phyloP scores from a whole-genome alignment of 2,113 vertebrate species.

The Petromus typicus region DNA sequence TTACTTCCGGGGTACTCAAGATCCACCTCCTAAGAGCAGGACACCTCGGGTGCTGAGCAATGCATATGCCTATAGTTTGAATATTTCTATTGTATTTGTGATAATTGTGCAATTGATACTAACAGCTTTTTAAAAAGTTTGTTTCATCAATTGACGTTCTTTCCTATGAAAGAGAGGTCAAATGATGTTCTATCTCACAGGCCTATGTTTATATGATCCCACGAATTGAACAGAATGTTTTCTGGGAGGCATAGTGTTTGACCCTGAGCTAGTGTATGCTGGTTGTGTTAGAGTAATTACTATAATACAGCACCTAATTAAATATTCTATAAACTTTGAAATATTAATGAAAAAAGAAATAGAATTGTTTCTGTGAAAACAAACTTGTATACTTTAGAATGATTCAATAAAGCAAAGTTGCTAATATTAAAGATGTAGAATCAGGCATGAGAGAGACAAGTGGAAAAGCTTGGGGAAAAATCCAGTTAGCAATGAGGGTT shows the following conservation, averaged over 20 bases:
- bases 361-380: constrained; percentile 26
- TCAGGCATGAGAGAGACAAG: background rate
- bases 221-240: background rate
- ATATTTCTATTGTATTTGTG: background rate
- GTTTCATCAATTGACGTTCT: background rate
- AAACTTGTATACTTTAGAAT: background rate
- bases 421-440: constrained; percentile 43
- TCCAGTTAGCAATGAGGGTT: background rate
- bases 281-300: constrained; percentile 2
- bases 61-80: background rate
- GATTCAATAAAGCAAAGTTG: background rate
- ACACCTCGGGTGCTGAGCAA: background rate
- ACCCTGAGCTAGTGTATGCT: background rate
- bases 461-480: background rate
- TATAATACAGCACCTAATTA: background rate
- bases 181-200: background rate
- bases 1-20: background rate
- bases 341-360: constrained; percentile 15
- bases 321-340: constrained; percentile 49
- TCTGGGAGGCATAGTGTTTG: background rate
- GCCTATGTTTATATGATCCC: background rate
- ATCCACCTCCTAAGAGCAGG: background rate
- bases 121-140: background rate
- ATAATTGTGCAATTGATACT: background rate
- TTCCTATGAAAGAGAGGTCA: background rate